phyloP scores from a whole-genome alignment of 2,113 vertebrate species.

The Hippopotamus amphibius region DNA sequence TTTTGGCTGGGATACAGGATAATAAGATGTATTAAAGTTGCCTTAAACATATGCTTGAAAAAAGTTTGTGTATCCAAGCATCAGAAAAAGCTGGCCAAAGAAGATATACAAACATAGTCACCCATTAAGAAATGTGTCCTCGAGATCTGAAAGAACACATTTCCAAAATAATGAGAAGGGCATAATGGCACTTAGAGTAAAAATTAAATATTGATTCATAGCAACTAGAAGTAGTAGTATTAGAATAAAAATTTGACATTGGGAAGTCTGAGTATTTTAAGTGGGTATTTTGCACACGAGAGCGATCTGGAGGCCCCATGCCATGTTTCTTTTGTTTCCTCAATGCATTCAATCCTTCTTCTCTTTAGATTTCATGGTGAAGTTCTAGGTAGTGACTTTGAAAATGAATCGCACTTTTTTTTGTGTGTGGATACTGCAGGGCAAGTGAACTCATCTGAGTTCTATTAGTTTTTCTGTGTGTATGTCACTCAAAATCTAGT shows the following conservation, averaged over 20 bases:
- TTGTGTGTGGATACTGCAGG: slow-evolving; percentile 16
- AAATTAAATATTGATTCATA: slow-evolving; percentile 13
- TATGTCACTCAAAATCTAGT: slow-evolving; percentile 4
- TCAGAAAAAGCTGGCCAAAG: slow-evolving; percentile 18
- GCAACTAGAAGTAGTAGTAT: neutral
- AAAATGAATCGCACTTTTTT: neutral
- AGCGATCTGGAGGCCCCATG: accelerated
- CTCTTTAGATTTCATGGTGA: neutral
- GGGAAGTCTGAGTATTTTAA: neutral
- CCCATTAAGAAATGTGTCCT: neutral
- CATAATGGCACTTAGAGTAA: neutral
- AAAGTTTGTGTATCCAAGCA: neutral
- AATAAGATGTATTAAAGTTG: neutral
- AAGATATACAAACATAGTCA: slow-evolving; percentile 51
- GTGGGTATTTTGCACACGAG: neutral
- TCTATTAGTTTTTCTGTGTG: neutral
- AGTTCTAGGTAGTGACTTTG: slow-evolving; percentile 32
- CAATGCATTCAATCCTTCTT: neutral
- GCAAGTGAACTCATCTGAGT: neutral
- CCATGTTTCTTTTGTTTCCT: neutral
- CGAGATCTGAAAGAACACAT: neutral
- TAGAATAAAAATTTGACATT: neutral
- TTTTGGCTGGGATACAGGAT: neutral
- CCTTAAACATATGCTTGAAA: neutral
- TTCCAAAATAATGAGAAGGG: slow-evolving; percentile 31